Evolutionary conservation across 1,140 invertebrate genomes (phyloP).

Genomic region (Heliconius melpomene): DNA sequence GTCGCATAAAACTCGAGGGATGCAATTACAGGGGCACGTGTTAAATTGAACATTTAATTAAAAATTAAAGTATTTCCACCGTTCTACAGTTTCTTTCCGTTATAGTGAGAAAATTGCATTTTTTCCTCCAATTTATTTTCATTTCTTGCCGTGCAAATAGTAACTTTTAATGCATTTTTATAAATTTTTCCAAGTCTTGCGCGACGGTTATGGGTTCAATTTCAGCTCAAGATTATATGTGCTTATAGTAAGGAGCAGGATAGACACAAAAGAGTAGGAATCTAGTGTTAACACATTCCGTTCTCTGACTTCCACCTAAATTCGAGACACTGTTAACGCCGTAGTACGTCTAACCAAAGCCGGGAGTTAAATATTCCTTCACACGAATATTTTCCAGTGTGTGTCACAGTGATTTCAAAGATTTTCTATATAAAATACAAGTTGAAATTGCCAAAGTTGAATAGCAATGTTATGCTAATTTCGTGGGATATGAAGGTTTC

Average conservation of each 20-base stretch:
- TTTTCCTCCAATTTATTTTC: background rate
- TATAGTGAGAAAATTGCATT: background rate
- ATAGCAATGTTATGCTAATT: conserved; percentile 13
- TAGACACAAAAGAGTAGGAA: too few relatives aligned
- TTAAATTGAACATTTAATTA: conserved; percentile 21
- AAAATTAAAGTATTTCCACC: background rate
- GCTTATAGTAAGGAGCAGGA: too few relatives aligned
- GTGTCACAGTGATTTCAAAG: background rate
- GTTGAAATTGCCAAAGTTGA: conserved; percentile 26
- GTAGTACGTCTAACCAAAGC: too few relatives aligned
- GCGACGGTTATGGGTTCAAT: too few relatives aligned
- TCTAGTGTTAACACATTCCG: too few relatives aligned
- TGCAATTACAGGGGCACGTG: conserved; percentile 27
- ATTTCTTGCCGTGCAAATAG: background rate
- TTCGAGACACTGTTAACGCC: too few relatives aligned
- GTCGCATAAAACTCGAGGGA: conserved; percentile 22
- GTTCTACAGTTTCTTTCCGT: background rate
- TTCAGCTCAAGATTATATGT: too few relatives aligned
- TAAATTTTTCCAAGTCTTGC: too few relatives aligned
- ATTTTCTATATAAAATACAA: conserved; percentile 5
- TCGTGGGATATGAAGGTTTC: conserved; percentile 9
- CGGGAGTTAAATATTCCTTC: too few relatives aligned
- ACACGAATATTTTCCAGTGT: background rate
- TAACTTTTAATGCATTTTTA: too few relatives aligned
- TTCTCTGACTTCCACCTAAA: too few relatives aligned